A percentile compares a stretch with the other conserved stretches of the same genome.
Evolutionary conservation across 2,888 invertebrate genomes (phyloP).

Genomic region (Drosophila kuntzei): DNA sequence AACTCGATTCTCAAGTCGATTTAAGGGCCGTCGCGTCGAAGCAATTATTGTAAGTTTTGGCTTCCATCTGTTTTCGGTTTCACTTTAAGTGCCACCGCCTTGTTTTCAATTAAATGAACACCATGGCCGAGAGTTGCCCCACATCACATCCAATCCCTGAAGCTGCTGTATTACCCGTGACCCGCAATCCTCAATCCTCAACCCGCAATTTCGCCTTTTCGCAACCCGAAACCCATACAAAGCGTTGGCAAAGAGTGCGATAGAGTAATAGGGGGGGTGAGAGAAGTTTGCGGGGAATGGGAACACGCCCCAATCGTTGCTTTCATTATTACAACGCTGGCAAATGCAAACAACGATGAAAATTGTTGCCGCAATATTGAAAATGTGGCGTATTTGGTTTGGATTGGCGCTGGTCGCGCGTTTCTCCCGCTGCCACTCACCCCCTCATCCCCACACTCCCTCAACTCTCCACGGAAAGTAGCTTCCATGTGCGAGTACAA

Average conservation of each 20-base stretch:
- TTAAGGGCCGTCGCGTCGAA: constrained; percentile 27
- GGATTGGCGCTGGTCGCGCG: constrained; percentile 45
- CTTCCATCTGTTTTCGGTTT: constrained; percentile 76
- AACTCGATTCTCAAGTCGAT: constrained; percentile 51
- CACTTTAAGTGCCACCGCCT: constrained; percentile 70
- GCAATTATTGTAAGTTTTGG: constrained; percentile 75
- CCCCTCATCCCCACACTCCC: neutral
- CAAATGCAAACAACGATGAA: constrained; percentile 74
- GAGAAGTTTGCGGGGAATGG: neutral
- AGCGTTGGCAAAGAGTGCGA: constrained; percentile 19
- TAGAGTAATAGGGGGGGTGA: neutral
- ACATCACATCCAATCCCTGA: constrained; percentile 5
- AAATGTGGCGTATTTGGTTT: constrained; percentile 75
- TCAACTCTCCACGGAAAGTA: constrained; percentile 23
- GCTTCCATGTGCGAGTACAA: constrained; percentile 53
- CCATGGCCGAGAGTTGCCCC: constrained; percentile 17
- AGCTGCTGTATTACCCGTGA: constrained; percentile 23
- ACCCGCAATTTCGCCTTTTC: constrained; percentile 25
- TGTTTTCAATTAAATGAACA: constrained; percentile 78
- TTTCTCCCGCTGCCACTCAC: neutral
- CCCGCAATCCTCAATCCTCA: constrained; percentile 36
- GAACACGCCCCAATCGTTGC: constrained; percentile 69
- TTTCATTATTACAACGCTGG: constrained; percentile 74
- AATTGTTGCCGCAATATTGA: constrained; percentile 80
- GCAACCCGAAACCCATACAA: constrained; percentile 50